Percentiles rank a stretch among this genome's conserved stretches.
These are phyloP conservation scores for Ormia ochracea DNA, from an alignment of 2,888 invertebrate genomes.

Conservation along the genomic window DNA sequence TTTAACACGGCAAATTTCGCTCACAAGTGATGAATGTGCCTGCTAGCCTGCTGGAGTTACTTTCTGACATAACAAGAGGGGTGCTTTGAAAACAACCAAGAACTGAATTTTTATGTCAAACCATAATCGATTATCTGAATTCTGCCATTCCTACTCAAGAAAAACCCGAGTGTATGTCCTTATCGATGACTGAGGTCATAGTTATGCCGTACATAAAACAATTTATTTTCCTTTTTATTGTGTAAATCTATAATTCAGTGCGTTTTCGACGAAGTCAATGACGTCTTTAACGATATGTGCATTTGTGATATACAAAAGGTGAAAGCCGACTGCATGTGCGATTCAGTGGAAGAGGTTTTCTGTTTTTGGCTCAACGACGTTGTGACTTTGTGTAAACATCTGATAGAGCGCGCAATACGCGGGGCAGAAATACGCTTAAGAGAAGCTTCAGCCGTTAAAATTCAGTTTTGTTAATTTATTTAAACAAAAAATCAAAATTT, in stretches of 20 bases:
- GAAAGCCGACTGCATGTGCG: constrained; percentile 68
- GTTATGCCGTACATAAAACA: background rate
- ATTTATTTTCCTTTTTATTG: constrained; percentile 63
- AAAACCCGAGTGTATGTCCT: constrained; percentile 69
- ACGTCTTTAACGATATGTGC: constrained; percentile 70
- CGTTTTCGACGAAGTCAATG: constrained; percentile 71
- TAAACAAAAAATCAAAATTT: too few relatives aligned
- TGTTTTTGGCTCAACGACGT: constrained; percentile 70
- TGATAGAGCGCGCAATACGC: too few relatives aligned
- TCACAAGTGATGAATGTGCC: constrained; percentile 78
- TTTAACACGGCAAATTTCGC: constrained; percentile 71
- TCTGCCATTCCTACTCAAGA: constrained; percentile 82
- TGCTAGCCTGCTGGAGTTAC: constrained; percentile 83
- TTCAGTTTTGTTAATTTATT: too few relatives aligned
- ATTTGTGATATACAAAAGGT: constrained; percentile 70
- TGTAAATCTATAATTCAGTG: constrained; percentile 70
- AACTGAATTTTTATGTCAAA: constrained; percentile 79
- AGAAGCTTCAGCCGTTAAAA: too few relatives aligned
- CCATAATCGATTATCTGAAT: constrained; percentile 84
- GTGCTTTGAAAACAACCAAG: constrained; percentile 83
- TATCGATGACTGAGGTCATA: background rate
- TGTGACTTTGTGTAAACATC: constrained; percentile 61
- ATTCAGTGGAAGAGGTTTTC: constrained; percentile 72
- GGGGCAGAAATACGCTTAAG: too few relatives aligned
- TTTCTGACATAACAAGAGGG: constrained; percentile 85